Base-by-base conservation (phyloP, 1,140 invertebrate genomes). In the Sminthurinus signatus region DNA sequence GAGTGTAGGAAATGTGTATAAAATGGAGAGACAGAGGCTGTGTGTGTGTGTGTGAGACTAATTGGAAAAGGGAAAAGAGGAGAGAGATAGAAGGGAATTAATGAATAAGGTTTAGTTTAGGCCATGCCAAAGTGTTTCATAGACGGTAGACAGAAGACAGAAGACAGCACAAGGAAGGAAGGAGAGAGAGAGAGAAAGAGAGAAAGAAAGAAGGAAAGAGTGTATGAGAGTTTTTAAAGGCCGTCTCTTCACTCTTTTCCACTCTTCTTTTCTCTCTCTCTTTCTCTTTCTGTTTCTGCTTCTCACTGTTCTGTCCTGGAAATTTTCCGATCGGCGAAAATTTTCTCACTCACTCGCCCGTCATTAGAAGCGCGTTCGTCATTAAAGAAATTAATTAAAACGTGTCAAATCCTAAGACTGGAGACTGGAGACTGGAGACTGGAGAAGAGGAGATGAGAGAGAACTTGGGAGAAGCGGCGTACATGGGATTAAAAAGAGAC, bases 341-440 rank as follows among this genome's bases (percentile, higher is more conserved):
- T 68, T 67, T 68, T 64, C 66, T 68, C 57, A 57, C 66, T 68
- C 66, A 51, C n/a, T n/a, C 64, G 62, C 66, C 65, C 58, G 62
- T 68, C 66, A 68, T 68, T 68, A 68, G 66, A 68, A 64, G 58
- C 57, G 66, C 66, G 62, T 68, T 68, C 66, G 66, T 68, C 66
- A 68, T 68, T 68, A 68, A 64, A 64, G 66, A 68, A 68, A 68
- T 68, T 68, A 68, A 68, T 68, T 68, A 68, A 68, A 68, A 64
- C 58, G 62, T 68, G 66, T 68, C 66, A 68, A 67, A 67, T 67
- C 65, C 65, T 67, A 67, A 63, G 60, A 63, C 65, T 67, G 65
- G 54, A 67, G 60, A 62, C n/a, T n/a, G n/a, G n/a, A n/a, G n/a
- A n/a, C n/a, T n/a, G n/a, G n/a, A n/a, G n/a, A n/a, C n/a, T n/a